Base-by-base conservation (phyloP, 2,113 vertebrate genomes). In the Ophthalmolycus amberensis region DNA sequence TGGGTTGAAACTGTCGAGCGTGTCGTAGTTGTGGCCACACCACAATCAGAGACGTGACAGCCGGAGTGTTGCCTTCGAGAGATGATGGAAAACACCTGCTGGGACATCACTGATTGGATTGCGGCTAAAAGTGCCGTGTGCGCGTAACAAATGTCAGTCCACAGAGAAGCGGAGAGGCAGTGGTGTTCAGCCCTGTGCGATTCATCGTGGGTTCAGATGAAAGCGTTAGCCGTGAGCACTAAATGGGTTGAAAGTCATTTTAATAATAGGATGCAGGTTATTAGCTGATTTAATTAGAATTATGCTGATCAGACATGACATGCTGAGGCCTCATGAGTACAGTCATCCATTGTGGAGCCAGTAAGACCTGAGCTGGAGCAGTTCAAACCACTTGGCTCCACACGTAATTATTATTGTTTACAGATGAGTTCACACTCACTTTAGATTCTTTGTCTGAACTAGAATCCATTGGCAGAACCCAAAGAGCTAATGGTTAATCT, bases 351-450 rank as follows among this genome's bases (percentile, higher is more conserved):
- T 72, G 70, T 86, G 79, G 82, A 80, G 38, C 27, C 71, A 79
- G 11, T 22, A 34, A 68, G 18, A 71, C 16, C 1, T 44, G 15
- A 52, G 52, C 68, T 65, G 38, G 27, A 84, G 22, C n/a, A 34
- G 32, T 50, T 74, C 27, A 54, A 4, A 40, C 56, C 46, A 52
- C 42, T 81, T 56, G 66, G 70, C 83, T 15, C 7, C 64, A 78
- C 40, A 64, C 20, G n/a, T 11, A 14, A 75, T 83, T 78, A 62
- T 82, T 70, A 76, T 77, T 88, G 88, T 93, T 93, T 93, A 92
- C 85, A 88, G 66, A 77, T 71, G 66, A 79, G 25, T 80, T 87
- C 25, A 64, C 27, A n/a, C 69, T 83, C 20, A 29, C 15, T 84
- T 83, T 83, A 25, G 71, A 67, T 63, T 59, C 15, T 80, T 79